These are phyloP conservation scores for Rugalucina vietnamica DNA, from an alignment of 2,888 invertebrate genomes.

Conservation along the genomic window DNA sequence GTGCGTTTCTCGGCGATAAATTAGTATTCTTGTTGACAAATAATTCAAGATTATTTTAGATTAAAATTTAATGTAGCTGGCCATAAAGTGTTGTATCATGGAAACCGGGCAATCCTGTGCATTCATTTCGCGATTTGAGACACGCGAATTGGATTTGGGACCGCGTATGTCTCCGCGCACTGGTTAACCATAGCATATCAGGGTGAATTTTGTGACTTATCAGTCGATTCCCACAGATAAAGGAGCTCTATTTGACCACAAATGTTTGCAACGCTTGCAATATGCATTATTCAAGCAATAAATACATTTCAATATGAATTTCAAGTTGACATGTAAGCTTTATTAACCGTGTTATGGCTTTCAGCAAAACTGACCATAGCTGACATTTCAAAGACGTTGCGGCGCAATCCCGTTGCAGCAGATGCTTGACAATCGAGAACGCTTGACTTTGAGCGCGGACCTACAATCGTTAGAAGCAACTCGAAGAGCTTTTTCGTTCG, in stretches of 20 bases:
- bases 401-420: too few species aligned
- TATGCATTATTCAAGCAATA: too few species aligned
- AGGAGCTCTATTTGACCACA: neutral
- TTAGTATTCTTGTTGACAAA: constrained; percentile 18
- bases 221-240: neutral
- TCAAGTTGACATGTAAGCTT: too few species aligned
- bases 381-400: too few species aligned
- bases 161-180: neutral
- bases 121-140: neutral
- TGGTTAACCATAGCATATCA: neutral
- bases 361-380: too few species aligned
- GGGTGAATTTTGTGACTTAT: neutral
- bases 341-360: too few species aligned
- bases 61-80: constrained; percentile 30
- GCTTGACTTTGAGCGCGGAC: too few species aligned
- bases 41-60: constrained; percentile 32
- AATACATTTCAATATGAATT: too few species aligned
- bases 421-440: too few species aligned
- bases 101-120: constrained; percentile 7
- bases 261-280: neutral
- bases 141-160: constrained; percentile 8
- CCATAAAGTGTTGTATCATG: neutral
- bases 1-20: neutral
- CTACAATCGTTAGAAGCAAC: too few species aligned
- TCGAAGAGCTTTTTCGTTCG: too few species aligned